Evolutionary conservation across 1,140 invertebrate genomes (phyloP).

Genomic region (Dendroctonus ponderosae): DNA sequence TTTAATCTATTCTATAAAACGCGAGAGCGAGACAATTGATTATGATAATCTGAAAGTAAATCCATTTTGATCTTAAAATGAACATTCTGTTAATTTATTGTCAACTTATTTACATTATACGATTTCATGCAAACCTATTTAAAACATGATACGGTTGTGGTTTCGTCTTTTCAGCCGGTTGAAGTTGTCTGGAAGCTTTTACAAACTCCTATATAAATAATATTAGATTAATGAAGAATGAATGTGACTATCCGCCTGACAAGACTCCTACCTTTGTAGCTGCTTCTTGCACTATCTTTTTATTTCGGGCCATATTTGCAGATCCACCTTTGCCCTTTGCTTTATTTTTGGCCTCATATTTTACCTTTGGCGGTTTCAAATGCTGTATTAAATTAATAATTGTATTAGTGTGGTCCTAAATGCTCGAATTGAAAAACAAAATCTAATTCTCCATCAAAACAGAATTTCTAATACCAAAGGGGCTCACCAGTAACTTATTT

Average conservation of each 20-base stretch:
- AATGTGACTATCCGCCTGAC: background rate
- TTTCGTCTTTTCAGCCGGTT: constrained; percentile 44
- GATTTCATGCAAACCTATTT: constrained; percentile 70
- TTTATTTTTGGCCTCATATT: constrained; percentile 73
- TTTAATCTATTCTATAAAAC: no score
- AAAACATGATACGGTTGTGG: constrained; percentile 63
- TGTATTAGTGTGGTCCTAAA: constrained; percentile 42
- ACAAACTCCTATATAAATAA: constrained; percentile 60
- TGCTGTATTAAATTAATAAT: constrained; percentile 60
- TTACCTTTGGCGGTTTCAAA: constrained; percentile 73
- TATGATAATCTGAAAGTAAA: no score
- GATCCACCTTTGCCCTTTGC: constrained; percentile 76
- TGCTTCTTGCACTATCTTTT: constrained; percentile 73
- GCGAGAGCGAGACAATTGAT: no score
- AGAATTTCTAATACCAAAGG: no score
- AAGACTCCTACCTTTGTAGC: constrained; percentile 59
- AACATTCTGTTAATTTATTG: no score
- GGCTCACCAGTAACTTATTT: constrained; percentile 67
- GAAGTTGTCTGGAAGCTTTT: constrained; percentile 51
- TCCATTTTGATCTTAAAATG: no score
- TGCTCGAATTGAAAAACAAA: background rate
- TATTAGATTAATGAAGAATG: constrained; percentile 28
- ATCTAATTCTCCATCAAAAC: no score
- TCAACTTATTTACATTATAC: no score
- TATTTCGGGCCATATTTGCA: constrained; percentile 70